Conservation (phyloP, 2,888 invertebrate genomes). For the Geophilus truncorum region DNA sequence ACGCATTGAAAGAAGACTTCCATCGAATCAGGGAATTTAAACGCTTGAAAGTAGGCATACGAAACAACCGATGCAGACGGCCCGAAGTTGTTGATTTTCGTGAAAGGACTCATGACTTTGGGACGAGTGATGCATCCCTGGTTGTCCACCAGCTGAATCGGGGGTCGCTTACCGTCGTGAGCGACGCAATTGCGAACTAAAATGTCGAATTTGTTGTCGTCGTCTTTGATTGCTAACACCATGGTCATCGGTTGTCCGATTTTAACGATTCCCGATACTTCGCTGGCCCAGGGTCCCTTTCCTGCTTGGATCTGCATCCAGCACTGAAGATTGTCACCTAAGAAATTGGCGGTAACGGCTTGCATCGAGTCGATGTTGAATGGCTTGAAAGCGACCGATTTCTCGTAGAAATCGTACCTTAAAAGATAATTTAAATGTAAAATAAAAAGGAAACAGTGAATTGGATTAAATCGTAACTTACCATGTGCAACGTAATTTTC, state of each 20-base stretch:
- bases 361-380: conserved; percentile 90
- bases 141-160: conserved; percentile 87
- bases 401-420: conserved; percentile 84
- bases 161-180: conserved; percentile 87
- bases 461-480: neutral
- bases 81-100: conserved; percentile 92
- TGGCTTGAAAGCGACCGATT: conserved; percentile 87
- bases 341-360: conserved; percentile 90
- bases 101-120: conserved; percentile 88
- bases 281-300: conserved; percentile 95
- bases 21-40: conserved; percentile 95
- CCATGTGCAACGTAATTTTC: conserved; percentile 89
- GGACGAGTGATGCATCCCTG: conserved; percentile 89
- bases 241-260: conserved; percentile 96
- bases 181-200: conserved; percentile 89
- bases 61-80: conserved; percentile 90
- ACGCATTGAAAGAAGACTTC: conserved; percentile 96
- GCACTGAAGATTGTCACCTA: conserved; percentile 90
- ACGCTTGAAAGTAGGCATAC: conserved; percentile 93
- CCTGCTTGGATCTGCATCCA: conserved; percentile 98
- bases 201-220: conserved; percentile 95
- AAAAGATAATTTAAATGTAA: neutral
- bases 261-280: conserved; percentile 91
- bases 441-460: neutral
- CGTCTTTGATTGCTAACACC: conserved; percentile 92